Evolutionary conservation across 2,888 invertebrate genomes (phyloP), one percentile per base, ranked within the genome.

Genomic region (Digitonthophagus gazella): DNA sequence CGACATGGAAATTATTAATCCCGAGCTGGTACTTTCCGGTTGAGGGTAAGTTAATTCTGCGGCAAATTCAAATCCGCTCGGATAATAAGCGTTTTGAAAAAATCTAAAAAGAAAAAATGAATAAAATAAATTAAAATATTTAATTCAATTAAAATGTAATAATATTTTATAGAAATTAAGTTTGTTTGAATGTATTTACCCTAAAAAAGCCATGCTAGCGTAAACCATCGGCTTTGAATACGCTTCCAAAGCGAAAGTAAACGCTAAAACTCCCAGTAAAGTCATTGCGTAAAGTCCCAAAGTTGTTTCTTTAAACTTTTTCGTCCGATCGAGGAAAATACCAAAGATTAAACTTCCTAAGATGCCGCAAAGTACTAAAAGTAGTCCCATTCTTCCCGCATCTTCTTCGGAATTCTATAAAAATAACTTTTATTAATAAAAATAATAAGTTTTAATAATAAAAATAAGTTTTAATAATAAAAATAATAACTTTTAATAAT

Each of bases 281-380:
- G 74, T 72, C 72, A 75, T 71, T 11, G 69, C 56, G 66, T 75
- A 76, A 0, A 76, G 70, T 4, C 67, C 69, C 5, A 76, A 28
- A 6, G 74, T 72, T 1, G 73, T 75, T 58, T 74, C 71, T 64
- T 76, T 77, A 58, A 67, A 98, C 78, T 88, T 90, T 79, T 95
- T 96, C 0, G 96, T 96, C 85, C 91, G 95, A 84, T 98, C 98
- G 72, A 98, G 86, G 75, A 96, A 85, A 68, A 95, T 84, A n/a
- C 98, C 98, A 76, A 93, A 93, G 0, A 93, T 83, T 3, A 98
- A 91, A 0, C 97, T 95, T 1, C 98, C 98, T 2, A 90, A 78
- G 90, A 97, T 95, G 28, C 98, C 98, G 1, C 94, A 90, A n/a
- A 96, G 85, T 1, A 97, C 93, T 77, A 98, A 92, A 66, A 93